Evolutionary conservation across 2,888 invertebrate species (phyloP), one percentile per base, ranked within the genome.

Genomic region (Hydroisotoma schaefferi): DNA sequence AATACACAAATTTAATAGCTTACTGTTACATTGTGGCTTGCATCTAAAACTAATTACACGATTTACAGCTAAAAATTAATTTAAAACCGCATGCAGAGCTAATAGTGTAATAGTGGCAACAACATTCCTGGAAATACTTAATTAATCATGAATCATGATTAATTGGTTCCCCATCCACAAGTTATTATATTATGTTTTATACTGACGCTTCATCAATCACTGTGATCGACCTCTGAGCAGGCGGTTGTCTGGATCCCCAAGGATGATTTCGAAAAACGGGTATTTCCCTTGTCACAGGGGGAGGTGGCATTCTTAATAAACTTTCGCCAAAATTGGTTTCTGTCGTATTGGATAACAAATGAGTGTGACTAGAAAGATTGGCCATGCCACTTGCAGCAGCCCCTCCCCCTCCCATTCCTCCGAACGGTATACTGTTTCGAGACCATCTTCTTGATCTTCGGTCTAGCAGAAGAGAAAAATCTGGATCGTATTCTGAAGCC

Each of bases 391-490:
- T n/a, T n/a, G n/a, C n/a, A n/a, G n/a, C n/a, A 10, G 59, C 43
- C 12, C 8, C 26, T n/a, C 58, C 61, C 10, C 61, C 61, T 2
- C 67, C 62, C 8, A 61, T 56, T 29, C 65, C 67, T 1, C 23
- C 63, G 63, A 40, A 57, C 53, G 12, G 66, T 40, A 59, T 56
- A 54, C 66, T 74, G 65, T 74, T 80, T 65, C 82, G 81, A 1
- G 87, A 87, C 87, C 87, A 87, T 48, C 87, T 81, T 37, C 87
- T 78, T 15, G 84, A 84, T 65, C 84, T 85, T 40, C 86, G 81
- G 75, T 87, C 87, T 77, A 85, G 81, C 73, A 87, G 80, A 73
- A 84, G 84, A n/a, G 87, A 87, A 79, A 87, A 81, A 76, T 88
- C 88, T 1, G 87, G 87, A 74, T 67, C 69, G 46, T 65, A 69